Percentiles rank a stretch among this genome's conserved stretches.
Conservation (phyloP, 2,888 invertebrate species). For the Mythimna pallens region DNA sequence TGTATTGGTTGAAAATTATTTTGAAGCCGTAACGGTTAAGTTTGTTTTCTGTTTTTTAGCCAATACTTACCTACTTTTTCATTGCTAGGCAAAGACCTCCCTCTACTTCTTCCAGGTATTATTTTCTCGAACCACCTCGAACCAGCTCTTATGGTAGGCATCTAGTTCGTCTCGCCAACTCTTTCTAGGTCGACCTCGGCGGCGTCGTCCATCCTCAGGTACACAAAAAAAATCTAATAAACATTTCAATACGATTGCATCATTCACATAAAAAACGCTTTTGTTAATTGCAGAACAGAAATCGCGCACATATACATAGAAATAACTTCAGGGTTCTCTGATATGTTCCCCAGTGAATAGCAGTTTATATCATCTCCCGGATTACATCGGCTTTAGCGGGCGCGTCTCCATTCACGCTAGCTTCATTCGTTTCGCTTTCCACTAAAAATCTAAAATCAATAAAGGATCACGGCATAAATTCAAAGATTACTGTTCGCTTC, state of each 20-base stretch:
- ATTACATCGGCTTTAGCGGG: slow-evolving; percentile 88
- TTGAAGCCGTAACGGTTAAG: background rate
- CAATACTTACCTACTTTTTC: too few relatives aligned
- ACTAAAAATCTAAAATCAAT: slow-evolving; percentile 91
- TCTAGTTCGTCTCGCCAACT: too few relatives aligned
- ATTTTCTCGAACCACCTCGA: too few relatives aligned
- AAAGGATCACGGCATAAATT: slow-evolving; percentile 90
- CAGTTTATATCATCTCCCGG: slow-evolving; percentile 88
- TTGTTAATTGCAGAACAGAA: slow-evolving; percentile 61
- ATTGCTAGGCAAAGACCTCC: too few relatives aligned
- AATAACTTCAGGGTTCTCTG: slow-evolving; percentile 80
- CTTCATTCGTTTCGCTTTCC: slow-evolving; percentile 89
- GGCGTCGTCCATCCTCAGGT: too few relatives aligned
- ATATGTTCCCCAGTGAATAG: slow-evolving; percentile 84
- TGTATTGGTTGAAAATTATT: background rate
- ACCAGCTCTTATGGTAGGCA: too few relatives aligned
- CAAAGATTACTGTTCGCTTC: slow-evolving; percentile 89
- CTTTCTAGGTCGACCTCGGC: too few relatives aligned
- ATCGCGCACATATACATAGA: slow-evolving; percentile 64
- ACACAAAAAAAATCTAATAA: background rate
- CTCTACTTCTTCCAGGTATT: too few relatives aligned
- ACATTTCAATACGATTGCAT: slow-evolving; percentile 11
- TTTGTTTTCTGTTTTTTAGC: too few relatives aligned
- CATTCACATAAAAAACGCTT: slow-evolving; percentile 31
- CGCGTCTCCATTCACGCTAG: slow-evolving; percentile 88